phyloP scores from a whole-genome alignment of 2,888 invertebrate species.

The Vannuccia rotundouncinata region DNA sequence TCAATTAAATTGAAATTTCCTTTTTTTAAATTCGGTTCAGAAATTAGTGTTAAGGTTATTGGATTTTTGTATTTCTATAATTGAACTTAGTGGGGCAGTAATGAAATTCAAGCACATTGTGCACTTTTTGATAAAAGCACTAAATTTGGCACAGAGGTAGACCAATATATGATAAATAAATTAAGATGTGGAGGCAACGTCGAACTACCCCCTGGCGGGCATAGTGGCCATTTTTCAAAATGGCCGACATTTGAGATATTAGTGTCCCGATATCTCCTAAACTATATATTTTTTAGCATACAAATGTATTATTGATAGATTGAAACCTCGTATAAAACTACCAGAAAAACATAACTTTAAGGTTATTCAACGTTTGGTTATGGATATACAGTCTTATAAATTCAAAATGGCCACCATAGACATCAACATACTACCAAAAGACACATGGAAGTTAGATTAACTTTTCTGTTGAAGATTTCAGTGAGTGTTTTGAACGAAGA shows the following conservation, averaged over 20 bases:
- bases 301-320: not conserved
- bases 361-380: not conserved
- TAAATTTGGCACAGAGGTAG: not conserved
- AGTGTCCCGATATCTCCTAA: not conserved
- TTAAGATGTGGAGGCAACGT: not conserved
- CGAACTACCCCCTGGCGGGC: not conserved
- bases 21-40: too few species aligned
- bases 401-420: not conserved
- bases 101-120: not conserved
- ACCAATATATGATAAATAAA: not conserved
- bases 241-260: not conserved
- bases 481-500: too few species aligned
- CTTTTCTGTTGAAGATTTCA: too few species aligned
- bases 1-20: too few species aligned
- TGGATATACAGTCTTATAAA: not conserved
- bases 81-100: not conserved
- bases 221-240: not conserved
- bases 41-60: too few species aligned
- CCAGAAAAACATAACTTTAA: not conserved
- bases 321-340: not conserved
- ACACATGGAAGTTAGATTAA: not conserved
- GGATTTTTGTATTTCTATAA: too few species aligned
- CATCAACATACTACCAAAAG: not conserved
- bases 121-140: not conserved
- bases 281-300: not conserved